Conservation (phyloP, 2,113 vertebrate species). For the Dipodomys ordii region DNA sequence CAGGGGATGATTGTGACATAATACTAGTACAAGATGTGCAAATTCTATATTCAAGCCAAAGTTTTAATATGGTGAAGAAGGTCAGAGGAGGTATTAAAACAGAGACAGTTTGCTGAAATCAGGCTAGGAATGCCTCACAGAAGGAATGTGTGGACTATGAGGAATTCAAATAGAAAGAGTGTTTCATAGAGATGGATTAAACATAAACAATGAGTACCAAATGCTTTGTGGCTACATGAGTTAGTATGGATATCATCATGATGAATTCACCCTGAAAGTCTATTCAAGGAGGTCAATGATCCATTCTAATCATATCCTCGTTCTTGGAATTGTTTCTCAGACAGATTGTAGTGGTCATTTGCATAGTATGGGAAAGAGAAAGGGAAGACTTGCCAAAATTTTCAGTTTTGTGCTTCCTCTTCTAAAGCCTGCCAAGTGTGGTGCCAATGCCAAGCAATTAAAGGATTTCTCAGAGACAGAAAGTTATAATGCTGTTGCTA, state of each 20-base stretch:
- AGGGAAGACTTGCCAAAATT: slow-evolving; percentile 17
- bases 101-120: not conserved
- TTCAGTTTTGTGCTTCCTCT: not conserved
- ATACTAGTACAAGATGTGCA: not conserved
- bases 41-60: not conserved
- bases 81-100: not conserved
- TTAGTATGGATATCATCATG: not conserved
- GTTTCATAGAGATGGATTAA: slow-evolving; percentile 7
- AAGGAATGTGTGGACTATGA: not conserved
- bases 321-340: slow-evolving; percentile 50
- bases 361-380: not conserved
- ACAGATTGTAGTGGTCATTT: slow-evolving; percentile 27
- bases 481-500: not conserved
- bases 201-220: not conserved
- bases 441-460: slow-evolving; percentile 32
- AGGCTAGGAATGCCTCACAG: not conserved
- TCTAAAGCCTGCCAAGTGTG: slow-evolving; percentile 39
- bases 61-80: not conserved
- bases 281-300: slow-evolving; percentile 4
- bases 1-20: not conserved
- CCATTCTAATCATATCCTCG: not conserved
- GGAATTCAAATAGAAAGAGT: not conserved
- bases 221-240: not conserved
- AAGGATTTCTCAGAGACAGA: slow-evolving; percentile 30
- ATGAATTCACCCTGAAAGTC: not conserved